Base-by-base conservation (phyloP, 2,797 vertebrate genomes). In the Sparidentex hasta region DNA sequence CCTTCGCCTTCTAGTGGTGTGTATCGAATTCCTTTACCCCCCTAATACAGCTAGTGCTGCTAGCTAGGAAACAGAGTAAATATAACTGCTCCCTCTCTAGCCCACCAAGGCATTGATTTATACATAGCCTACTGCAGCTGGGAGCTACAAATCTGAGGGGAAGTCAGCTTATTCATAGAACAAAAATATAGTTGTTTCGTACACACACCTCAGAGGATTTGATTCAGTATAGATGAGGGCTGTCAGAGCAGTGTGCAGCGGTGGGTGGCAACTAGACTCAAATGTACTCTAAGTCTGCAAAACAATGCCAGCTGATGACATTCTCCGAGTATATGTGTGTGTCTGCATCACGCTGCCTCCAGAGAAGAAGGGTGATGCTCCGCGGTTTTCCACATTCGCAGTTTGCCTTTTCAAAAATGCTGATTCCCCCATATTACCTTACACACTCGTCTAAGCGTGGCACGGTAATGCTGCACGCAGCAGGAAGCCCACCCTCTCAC, bases 101-200 rank as follows among this genome's bases (percentile, higher is more conserved):
- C 90, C 92, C 92, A 92, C 91, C 90, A 82, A 91, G 87, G 90
- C 92, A 94, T 94, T 94, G 93, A 94, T 94, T 93, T 93, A 94
- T 93, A 93, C 90, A 90, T 87, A 90, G 92, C 74, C 83, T 71
- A 20, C 85, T 91, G 90, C 92, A 92, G 90, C 91, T 92, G 92
- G 91, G 92, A 93, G 92, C 90, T 77, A 92, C 92, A 94, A 91
- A 94, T 93, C 90, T 91, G 84, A 90, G 64, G 85, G 89, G 87
- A 91, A 89, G 94, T 92, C 93, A 88, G 88, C 88, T 92, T 93
- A 93, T 93, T 93, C 92, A 90, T 86, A 84, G 87, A 91, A 92
- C 90, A 93, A 92, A 93, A 92, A 93, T 92, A 90, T 90, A 89
- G 90, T 86, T 90, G 86, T 92, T 92, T 90, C 76, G 64, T 76